Conservation (phyloP, 1,140 invertebrate genomes). For the Drosophila kikkawai region DNA sequence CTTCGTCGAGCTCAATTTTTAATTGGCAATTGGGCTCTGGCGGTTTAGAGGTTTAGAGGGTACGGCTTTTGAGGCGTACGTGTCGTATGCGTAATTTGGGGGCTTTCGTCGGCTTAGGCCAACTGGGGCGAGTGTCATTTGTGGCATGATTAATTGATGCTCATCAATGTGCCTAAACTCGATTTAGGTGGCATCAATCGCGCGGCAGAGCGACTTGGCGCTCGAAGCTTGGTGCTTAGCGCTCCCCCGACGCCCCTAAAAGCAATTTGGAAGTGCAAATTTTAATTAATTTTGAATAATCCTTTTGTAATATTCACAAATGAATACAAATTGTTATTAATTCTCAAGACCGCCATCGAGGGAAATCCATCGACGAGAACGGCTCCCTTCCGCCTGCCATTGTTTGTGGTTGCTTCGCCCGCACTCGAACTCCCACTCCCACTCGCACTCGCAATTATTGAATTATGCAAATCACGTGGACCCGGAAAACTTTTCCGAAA, state of each 20-base stretch:
- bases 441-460: slow-evolving; percentile 43
- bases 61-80: slow-evolving; percentile 48
- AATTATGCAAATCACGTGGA: slow-evolving; percentile 74
- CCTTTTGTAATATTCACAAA: slow-evolving; percentile 82
- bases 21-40: slow-evolving; percentile 73
- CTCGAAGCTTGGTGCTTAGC: background rate
- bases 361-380: slow-evolving; percentile 51
- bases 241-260: slow-evolving; percentile 8
- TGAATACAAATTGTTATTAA: slow-evolving; percentile 83
- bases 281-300: slow-evolving; percentile 83
- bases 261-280: slow-evolving; percentile 65
- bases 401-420: slow-evolving; percentile 3
- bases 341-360: slow-evolving; percentile 69
- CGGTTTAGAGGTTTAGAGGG: slow-evolving; percentile 19
- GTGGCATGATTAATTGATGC: slow-evolving; percentile 81
- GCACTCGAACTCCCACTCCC: background rate
- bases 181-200: slow-evolving; percentile 72
- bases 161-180: slow-evolving; percentile 80
- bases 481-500: slow-evolving; percentile 44
- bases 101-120: slow-evolving; percentile 54
- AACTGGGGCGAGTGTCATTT: slow-evolving; percentile 70
- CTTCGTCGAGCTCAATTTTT: slow-evolving; percentile 55
- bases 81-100: slow-evolving; percentile 79
- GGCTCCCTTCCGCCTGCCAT: slow-evolving; percentile 12
- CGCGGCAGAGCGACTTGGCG: slow-evolving; percentile 18